phyloP scores from a whole-genome alignment of 2,113 vertebrate species.

The Cygnus atratus region DNA sequence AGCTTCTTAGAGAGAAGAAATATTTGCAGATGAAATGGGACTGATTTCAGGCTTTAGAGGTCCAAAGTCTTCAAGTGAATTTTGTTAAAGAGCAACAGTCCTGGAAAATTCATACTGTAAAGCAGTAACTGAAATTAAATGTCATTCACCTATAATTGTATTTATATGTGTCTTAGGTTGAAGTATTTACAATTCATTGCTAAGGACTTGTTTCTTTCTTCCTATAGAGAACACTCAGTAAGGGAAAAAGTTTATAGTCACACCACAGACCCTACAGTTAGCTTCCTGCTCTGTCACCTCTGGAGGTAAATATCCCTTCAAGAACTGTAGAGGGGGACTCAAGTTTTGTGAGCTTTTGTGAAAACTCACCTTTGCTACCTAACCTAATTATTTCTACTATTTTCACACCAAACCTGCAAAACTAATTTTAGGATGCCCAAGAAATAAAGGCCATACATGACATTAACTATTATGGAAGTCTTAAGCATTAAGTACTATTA shows the following conservation, averaged over 20 bases:
- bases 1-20: neutral
- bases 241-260: neutral
- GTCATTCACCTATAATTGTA: neutral
- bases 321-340: neutral
- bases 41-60: neutral
- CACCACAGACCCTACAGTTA: neutral
- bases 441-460: neutral
- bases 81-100: neutral
- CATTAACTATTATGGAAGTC: neutral
- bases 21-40: neutral
- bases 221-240: neutral
- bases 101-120: neutral
- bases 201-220: neutral
- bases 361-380: neutral
- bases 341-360: neutral
- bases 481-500: conserved; percentile 4
- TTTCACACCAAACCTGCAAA: neutral
- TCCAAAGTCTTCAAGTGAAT: neutral
- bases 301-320: neutral
- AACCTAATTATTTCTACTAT: neutral
- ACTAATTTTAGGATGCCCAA: neutral
- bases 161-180: neutral
- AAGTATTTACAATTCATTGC: neutral
- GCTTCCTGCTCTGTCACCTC: neutral
- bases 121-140: neutral